Percentiles rank a stretch among this genome's conserved stretches.
phyloP scores from a whole-genome alignment of 2,113 vertebrate genomes.

The Labeo rohita region DNA sequence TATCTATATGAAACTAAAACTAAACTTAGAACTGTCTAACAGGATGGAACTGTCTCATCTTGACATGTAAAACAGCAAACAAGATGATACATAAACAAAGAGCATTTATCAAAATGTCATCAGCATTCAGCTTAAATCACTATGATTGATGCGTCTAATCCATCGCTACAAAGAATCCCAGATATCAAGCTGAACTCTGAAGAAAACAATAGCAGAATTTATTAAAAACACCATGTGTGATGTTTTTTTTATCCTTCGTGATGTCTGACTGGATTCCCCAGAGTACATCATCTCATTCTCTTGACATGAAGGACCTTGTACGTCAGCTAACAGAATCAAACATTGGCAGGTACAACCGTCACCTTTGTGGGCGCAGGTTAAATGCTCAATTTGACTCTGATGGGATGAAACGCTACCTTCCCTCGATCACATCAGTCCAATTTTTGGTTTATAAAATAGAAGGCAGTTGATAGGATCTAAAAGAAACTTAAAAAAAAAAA shows the following conservation, averaged over 20 bases:
- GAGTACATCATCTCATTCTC: background rate
- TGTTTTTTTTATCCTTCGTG: background rate
- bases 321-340: conserved; percentile 29
- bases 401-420: conserved; percentile 23
- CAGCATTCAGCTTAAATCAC: conserved; percentile 2
- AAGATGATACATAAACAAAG: background rate
- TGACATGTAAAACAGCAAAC: background rate
- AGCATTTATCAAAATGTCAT: conserved; percentile 37
- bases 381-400: conserved; percentile 35
- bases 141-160: conserved; percentile 33
- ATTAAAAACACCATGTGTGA: background rate
- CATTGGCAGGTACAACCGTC: conserved; percentile 29
- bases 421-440: conserved; percentile 1
- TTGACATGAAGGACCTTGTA: conserved; percentile 4
- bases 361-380: conserved; percentile 33
- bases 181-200: conserved; percentile 1
- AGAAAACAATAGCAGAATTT: background rate
- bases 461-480: background rate
- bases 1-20: background rate
- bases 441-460: background rate
- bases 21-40: background rate
- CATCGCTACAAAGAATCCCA: background rate
- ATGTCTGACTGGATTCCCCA: conserved; percentile 1
- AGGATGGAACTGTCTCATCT: background rate
- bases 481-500: background rate